Base-by-base conservation (phyloP, 2,797 vertebrate genomes). In the Lagorchestes hirsutus region DNA sequence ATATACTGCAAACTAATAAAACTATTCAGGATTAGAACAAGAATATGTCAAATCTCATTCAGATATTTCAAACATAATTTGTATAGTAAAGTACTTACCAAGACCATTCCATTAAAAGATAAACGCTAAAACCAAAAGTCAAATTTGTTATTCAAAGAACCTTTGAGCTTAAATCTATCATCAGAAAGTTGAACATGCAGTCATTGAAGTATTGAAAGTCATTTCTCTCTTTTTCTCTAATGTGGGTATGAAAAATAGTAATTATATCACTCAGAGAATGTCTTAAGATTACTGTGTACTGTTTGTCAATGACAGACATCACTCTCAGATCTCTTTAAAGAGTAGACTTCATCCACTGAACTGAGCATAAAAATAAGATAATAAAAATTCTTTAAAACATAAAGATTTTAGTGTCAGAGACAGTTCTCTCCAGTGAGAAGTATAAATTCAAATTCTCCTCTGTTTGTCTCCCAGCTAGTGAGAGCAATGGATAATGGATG, bases 231-330 rank as follows among this genome's bases (percentile, higher is more conserved):
- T 8, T 22, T 74, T 74, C 67, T 40, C 16, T 4, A 94, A 94
- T 95, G 24, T 91, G 57, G 91, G 34, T 93, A 87, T 90, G 59
- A 94, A 95, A 95, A 55, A n/a, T 93, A 40, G 54, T 52, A 91
- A 92, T 14, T 12, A 58, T 50, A 90, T 12, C 67, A 90, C 56
- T 2, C 27, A 58, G 34, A 57, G 18, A 55, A 82, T 92, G 1
- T 24, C 18, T 95, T 50, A 56, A 50, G 92, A 74, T 10, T 74
- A 91, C 57, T 74, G 14, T 14, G 52, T 34, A 91, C 90, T 16
- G 95, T 58, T 91, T 13, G 24, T 56, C 59, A 92, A 27, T 90
- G 94, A 96, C 11, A 62, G 62, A 55, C 90, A 95, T 18, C 10
- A 94, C 90, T n/a, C 82, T 50, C 58, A 87, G 34, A 92, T 96